Base-by-base conservation (phyloP, 2,888 invertebrate species). In the Ctena decussata region DNA sequence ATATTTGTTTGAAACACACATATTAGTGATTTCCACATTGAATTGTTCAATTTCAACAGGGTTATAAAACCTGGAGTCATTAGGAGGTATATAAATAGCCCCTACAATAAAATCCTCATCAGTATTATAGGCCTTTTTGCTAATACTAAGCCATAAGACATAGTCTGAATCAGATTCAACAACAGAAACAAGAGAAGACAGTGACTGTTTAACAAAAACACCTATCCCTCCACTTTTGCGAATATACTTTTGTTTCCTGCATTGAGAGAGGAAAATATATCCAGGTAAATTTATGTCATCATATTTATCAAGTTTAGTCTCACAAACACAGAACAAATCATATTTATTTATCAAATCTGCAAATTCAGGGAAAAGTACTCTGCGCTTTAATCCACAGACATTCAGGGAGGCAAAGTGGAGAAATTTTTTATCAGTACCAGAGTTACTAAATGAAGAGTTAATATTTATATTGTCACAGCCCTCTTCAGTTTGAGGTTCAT, bases 1-100 rank as follows among this genome's bases (percentile, higher is more conserved):
- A 24, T 11, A 65, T 65, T 65, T 65, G 21, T 65, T 65, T 65
- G 24, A 65, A 65, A 65, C 65, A 65, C 65, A 65, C 65, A 65
- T 35, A 65, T 35, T 65, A 21, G 35, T 65, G 18, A 65, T 65
- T 35, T 65, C 65, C 1, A 65, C 65, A 35, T 32, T 11, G 35
- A 65, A 35, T 65, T 65, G 65, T 65, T 65, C 32, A 35, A 21
- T 65, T 65, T 65, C 65, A 35, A 21, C 35, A 35, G 65, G 8
- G 5, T 65, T 65, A 35, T 65, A 65, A 65, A 65, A 65, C 18
- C 65, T 65, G 12, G 65, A 35, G 15, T 65, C 65, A 65, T 1
- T 1, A 35, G 65, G 65, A 5, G 32, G 65, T 12, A 65, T 35
- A 35, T 65, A 65, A 35, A 65, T 35, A 65, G 65, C 65, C 35